These are phyloP conservation scores for Rhea americana DNA, from an alignment of 2,113 vertebrate genomes.

Conservation along the genomic window DNA sequence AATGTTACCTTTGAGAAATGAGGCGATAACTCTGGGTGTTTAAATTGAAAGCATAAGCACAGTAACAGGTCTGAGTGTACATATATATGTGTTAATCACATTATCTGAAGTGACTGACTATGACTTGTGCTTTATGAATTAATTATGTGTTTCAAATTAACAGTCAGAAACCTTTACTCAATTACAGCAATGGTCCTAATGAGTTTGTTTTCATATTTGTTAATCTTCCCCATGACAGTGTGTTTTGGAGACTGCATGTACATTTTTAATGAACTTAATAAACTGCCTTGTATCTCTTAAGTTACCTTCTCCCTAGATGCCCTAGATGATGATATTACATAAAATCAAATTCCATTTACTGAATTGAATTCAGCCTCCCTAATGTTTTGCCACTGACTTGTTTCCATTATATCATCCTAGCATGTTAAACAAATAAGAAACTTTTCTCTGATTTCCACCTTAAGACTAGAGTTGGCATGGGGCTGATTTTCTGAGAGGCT, in stretches of 20 bases:
- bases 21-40: not conserved
- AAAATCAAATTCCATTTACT: not conserved
- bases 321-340: not conserved
- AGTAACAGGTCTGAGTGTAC: not conserved
- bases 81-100: not conserved
- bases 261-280: constrained; percentile 20
- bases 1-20: constrained; percentile 22
- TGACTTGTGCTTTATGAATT: not conserved
- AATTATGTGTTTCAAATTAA: not conserved
- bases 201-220: constrained; percentile 28
- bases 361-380: not conserved
- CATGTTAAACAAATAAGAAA: not conserved
- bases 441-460: not conserved
- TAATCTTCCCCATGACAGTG: not conserved
- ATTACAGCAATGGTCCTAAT: constrained; percentile 24
- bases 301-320: not conserved
- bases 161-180: constrained; percentile 12
- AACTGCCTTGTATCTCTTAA: not conserved
- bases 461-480: not conserved
- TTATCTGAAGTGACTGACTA: not conserved
- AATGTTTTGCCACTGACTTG: not conserved
- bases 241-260: not conserved
- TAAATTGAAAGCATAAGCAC: not conserved
- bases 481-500: not conserved
- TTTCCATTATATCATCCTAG: not conserved